These are phyloP conservation scores for Prunella fulvescens DNA, from an alignment of 2,113 vertebrate species.

Conservation along the genomic window DNA sequence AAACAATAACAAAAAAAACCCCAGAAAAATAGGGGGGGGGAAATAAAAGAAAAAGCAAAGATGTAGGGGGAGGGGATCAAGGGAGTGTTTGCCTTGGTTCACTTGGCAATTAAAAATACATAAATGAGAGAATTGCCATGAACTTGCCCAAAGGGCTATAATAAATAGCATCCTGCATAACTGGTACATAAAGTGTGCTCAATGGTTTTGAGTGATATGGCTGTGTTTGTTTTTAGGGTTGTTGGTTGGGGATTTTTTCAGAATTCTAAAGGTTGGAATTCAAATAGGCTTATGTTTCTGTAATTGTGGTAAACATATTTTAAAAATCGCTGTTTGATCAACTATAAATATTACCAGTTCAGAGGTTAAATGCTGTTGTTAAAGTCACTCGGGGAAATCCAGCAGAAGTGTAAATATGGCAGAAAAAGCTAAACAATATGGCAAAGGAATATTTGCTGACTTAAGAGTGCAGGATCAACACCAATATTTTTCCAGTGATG, in stretches of 20 bases:
- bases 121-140: slow-evolving; percentile 8
- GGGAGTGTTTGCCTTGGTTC: not conserved
- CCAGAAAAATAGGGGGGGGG: rapidly evolving
- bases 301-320: slow-evolving; percentile 28
- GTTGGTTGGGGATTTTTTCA: not conserved
- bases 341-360: slow-evolving; percentile 47
- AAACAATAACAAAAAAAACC: no score
- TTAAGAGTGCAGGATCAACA: slow-evolving; percentile 73
- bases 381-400: slow-evolving; percentile 38
- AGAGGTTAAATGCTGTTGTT: slow-evolving; percentile 53
- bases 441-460: slow-evolving; percentile 71
- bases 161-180: slow-evolving; percentile 25
- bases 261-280: not conserved
- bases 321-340: slow-evolving; percentile 24
- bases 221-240: slow-evolving; percentile 12
- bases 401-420: slow-evolving; percentile 59
- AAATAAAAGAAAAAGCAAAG: not conserved
- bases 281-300: slow-evolving; percentile 25
- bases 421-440: slow-evolving; percentile 66
- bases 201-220: slow-evolving; percentile 30
- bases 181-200: not conserved
- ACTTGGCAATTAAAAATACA: not conserved
- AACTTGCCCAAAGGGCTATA: slow-evolving; percentile 12
- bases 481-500: slow-evolving; percentile 80
- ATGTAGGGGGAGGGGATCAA: not conserved